phyloP scores from a whole-genome alignment of 2,888 invertebrate genomes.

The Polietes domitor region DNA sequence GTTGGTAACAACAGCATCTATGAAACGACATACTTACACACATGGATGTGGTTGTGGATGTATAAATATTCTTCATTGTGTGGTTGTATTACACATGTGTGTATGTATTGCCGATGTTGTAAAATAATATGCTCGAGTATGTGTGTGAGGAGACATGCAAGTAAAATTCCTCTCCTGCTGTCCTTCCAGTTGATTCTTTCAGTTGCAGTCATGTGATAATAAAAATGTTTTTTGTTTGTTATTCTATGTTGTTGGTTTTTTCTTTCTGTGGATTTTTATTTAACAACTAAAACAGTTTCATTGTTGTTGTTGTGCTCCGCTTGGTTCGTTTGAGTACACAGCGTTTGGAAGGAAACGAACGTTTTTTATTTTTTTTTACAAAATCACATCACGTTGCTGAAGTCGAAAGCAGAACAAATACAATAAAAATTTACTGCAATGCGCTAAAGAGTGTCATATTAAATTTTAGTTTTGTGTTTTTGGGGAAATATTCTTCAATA shows the following conservation, averaged over 20 bases:
- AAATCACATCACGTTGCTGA: constrained; percentile 62
- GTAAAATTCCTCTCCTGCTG: background rate
- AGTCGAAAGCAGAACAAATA: constrained; percentile 47
- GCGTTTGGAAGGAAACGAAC: background rate
- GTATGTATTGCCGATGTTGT: background rate
- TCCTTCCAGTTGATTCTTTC: background rate
- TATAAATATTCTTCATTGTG: background rate
- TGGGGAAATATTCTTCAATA: too few species aligned
- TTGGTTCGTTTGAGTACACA: constrained; percentile 9
- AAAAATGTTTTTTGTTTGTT: constrained; percentile 30
- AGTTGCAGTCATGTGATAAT: constrained; percentile 23
- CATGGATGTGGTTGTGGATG: background rate
- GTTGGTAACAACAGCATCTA: constrained; percentile 50
- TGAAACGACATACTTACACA: background rate
- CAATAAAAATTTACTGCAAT: constrained; percentile 65
- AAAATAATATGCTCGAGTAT: background rate
- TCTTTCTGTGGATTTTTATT: constrained; percentile 29
- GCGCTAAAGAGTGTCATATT: constrained; percentile 63
- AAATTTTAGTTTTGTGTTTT: constrained; percentile 43
- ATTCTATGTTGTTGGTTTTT: constrained; percentile 18
- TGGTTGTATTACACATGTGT: background rate
- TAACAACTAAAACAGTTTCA: constrained; percentile 32
- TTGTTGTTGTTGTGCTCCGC: constrained; percentile 6
- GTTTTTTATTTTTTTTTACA: constrained; percentile 44
- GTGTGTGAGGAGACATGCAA: background rate